Conservation (phyloP, 2,888 invertebrate species). For the Atrina japonica region DNA sequence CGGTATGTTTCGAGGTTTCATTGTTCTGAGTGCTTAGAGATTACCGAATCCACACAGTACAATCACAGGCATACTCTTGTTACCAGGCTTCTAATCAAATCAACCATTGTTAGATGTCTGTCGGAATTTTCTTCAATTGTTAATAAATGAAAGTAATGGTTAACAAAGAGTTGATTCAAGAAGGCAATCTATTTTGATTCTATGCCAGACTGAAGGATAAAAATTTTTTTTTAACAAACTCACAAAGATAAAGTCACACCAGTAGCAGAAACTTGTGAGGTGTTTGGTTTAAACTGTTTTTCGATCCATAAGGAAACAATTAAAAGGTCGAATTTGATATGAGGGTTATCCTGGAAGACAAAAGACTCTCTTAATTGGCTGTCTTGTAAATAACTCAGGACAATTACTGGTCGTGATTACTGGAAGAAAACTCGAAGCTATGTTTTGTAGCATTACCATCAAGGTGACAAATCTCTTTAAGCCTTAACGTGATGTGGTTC, state of each 20-base stretch:
- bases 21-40: too few relatives aligned
- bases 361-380: constrained; percentile 35
- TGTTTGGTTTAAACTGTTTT: constrained; percentile 9
- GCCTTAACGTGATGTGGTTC: too few relatives aligned
- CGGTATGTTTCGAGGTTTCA: too few relatives aligned
- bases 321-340: constrained; percentile 22
- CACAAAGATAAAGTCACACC: constrained; percentile 21
- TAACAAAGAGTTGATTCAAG: constrained; percentile 34
- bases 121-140: constrained; percentile 36
- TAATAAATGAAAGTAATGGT: constrained; percentile 37
- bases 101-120: constrained; percentile 32
- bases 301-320: constrained; percentile 24
- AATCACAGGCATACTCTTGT: constrained; percentile 31
- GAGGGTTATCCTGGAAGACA: constrained; percentile 26
- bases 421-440: too few relatives aligned
- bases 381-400: constrained; percentile 6
- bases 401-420: not conserved
- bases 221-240: constrained; percentile 26
- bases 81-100: constrained; percentile 37
- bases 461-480: too few relatives aligned
- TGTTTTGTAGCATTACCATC: too few relatives aligned
- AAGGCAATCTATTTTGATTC: constrained; percentile 29
- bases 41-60: not conserved
- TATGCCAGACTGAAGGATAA: constrained; percentile 23
- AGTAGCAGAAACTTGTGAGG: constrained; percentile 19